Evolutionary conservation across 1,140 invertebrate genomes (phyloP), one percentile per base, ranked within the genome.

Genomic region (Helicoverpa zea): DNA sequence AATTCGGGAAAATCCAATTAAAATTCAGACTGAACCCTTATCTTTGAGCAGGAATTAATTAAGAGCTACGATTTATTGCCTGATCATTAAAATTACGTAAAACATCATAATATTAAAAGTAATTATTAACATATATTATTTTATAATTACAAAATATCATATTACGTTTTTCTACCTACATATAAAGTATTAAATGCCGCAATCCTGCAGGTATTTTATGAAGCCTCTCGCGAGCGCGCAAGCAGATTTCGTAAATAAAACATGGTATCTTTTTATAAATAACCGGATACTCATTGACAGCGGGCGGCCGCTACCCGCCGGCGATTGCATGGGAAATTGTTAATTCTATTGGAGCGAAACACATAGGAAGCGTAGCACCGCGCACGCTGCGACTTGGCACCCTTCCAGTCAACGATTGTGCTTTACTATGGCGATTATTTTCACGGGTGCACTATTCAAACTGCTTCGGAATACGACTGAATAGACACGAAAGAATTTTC

Each of bases 401-500:
- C 47, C 75, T 76, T 89, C 87, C 87, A 89, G 82, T 81, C 80
- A 82, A 80, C 87, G 84, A 89, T 85, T 86, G 83, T 86, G 82
- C 81, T 85, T 83, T 86, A 86, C 84, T 85, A 86, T 84, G 72
- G 74, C 86, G 81, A 84, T 88, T 87, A 87, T 88, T 88, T 88
- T 86, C 81, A 85, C 83, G 83, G 70, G 81, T 87, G 85, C 83
- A 88, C 84, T 70, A 88, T 88, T 87, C 85, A 85, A 85, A 87
- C 84, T 83, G 83, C 81, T 86, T 84, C 80, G 80, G 81, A 74
- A 81, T 83, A 87, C 89, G 88, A 84, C 77, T 89, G 89, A 90
- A 87, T 89, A 86, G 87, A 91, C 88, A 89, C 87, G 88, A 89
- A 91, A 91, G 86, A 90, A 87, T 88, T 91, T 89, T 91, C 81